phyloP scores from a whole-genome alignment of 2,113 vertebrate genomes.

The Girardinichthys multiradiatus region DNA sequence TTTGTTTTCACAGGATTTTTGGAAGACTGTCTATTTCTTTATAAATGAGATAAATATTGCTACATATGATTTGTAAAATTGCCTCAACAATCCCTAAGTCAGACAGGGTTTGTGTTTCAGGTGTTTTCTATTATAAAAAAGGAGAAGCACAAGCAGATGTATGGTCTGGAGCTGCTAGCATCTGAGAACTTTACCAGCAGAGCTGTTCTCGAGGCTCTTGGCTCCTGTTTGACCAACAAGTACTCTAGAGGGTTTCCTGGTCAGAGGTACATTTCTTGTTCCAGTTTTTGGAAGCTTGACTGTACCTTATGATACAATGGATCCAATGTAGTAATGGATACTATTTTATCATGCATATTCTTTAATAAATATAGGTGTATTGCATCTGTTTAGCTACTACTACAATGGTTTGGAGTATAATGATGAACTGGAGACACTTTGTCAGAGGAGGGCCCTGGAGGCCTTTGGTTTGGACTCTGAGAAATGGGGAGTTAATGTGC shows the following conservation, averaged over 20 bases:
- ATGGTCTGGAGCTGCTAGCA: constrained; percentile 92
- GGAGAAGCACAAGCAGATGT: constrained; percentile 89
- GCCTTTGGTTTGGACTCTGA: constrained; percentile 85
- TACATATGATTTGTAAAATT: neutral
- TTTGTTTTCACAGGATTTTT: constrained; percentile 62
- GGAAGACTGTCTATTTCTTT: neutral
- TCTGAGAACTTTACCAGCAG: constrained; percentile 97
- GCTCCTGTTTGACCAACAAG: constrained; percentile 98
- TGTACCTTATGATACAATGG: neutral
- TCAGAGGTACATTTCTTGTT: constrained; percentile 83
- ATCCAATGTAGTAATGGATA: too few species aligned
- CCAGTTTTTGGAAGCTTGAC: neutral
- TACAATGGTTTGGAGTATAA: constrained; percentile 92
- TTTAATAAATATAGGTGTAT: neutral
- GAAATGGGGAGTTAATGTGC: constrained; percentile 95
- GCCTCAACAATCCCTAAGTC: neutral
- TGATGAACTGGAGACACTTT: constrained; percentile 92
- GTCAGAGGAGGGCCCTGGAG: constrained; percentile 91
- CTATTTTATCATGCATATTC: neutral
- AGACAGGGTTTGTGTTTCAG: constrained; percentile 68
- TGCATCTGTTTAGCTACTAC: constrained; percentile 79
- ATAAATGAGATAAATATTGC: neutral
- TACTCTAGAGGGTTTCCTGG: constrained; percentile 98
- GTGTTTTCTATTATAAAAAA: constrained; percentile 93
- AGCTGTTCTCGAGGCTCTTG: constrained; percentile 94